Conservation (phyloP, 2,797 vertebrate genomes). For the Tenualosa thibaudeaui region DNA sequence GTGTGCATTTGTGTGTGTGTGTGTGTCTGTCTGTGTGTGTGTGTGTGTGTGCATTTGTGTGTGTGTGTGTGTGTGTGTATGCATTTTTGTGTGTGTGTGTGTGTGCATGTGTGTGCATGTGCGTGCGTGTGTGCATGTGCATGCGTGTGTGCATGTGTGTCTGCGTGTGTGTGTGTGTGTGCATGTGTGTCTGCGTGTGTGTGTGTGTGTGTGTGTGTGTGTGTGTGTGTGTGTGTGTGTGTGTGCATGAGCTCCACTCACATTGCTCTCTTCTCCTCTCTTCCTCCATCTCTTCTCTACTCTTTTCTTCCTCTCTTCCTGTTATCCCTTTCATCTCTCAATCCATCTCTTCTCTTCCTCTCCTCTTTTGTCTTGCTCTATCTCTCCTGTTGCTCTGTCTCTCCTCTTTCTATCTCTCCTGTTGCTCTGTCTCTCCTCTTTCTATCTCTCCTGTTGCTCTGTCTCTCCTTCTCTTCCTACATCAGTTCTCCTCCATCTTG, state of each 20-base stretch:
- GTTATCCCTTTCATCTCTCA: not conserved
- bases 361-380: not conserved
- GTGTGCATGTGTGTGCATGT: too few relatives aligned
- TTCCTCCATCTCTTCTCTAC: too few relatives aligned
- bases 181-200: not conserved
- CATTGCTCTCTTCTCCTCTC: conserved; percentile 11
- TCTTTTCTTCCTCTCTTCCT: not conserved
- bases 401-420: not conserved
- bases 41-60: too few relatives aligned
- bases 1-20: too few relatives aligned
- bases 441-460: not conserved
- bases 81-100: too few relatives aligned
- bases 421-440: not conserved
- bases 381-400: not conserved
- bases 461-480: not conserved
- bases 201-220: conserved; percentile 8
- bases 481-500: not conserved
- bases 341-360: not conserved
- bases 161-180: too few relatives aligned
- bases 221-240: conserved; percentile 23
- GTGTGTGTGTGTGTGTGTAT: too few relatives aligned
- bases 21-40: too few relatives aligned
- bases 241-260: conserved; percentile 40
- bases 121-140: conserved; percentile 17
- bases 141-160: too few relatives aligned